Percentiles rank a stretch among this genome's conserved stretches.
These are phyloP conservation scores for Drosophila rellima DNA, from an alignment of 2,888 invertebrate species.

Conservation along the genomic window DNA sequence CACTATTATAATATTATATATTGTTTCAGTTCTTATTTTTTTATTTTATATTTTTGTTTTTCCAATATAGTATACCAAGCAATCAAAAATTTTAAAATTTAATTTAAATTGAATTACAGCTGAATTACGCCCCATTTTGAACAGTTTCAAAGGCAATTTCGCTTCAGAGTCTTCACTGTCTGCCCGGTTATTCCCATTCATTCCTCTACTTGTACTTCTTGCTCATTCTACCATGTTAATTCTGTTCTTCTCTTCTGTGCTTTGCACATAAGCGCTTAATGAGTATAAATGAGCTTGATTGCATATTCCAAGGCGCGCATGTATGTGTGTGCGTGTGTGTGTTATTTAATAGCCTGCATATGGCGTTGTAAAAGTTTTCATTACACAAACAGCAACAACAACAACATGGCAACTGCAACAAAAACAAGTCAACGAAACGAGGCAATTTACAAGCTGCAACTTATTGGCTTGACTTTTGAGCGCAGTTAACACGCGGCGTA, in stretches of 20 bases:
- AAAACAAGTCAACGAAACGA: constrained; percentile 54
- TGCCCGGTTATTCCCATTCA: not conserved
- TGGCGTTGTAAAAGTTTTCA: constrained; percentile 82
- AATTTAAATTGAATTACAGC: not conserved
- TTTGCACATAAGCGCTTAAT: constrained; percentile 77
- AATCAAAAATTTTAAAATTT: not conserved
- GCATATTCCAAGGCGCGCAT: constrained; percentile 71
- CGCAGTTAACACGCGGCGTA: constrained; percentile 80
- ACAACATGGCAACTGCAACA: constrained; percentile 46
- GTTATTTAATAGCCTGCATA: constrained; percentile 81
- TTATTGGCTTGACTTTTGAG: constrained; percentile 78
- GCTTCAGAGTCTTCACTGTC: constrained; percentile 10
- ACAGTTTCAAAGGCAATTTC: constrained; percentile 4
- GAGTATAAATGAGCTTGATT: constrained; percentile 82
- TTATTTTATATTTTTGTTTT: not conserved
- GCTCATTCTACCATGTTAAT: constrained; percentile 36
- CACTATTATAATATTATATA: not conserved
- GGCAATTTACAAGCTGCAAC: constrained; percentile 69
- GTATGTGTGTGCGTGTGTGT: constrained; percentile 42
- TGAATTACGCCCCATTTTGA: constrained; percentile 5
- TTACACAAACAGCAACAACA: constrained; percentile 77
- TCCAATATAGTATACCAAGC: too few relatives aligned
- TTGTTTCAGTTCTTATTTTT: not conserved
- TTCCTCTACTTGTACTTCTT: constrained; percentile 5
- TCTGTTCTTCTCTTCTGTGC: constrained; percentile 40